A percentile compares a stretch with the other conserved stretches of the same genome.
Evolutionary conservation across 1,140 invertebrate species (phyloP).

Genomic region (Heliconius congener): DNA sequence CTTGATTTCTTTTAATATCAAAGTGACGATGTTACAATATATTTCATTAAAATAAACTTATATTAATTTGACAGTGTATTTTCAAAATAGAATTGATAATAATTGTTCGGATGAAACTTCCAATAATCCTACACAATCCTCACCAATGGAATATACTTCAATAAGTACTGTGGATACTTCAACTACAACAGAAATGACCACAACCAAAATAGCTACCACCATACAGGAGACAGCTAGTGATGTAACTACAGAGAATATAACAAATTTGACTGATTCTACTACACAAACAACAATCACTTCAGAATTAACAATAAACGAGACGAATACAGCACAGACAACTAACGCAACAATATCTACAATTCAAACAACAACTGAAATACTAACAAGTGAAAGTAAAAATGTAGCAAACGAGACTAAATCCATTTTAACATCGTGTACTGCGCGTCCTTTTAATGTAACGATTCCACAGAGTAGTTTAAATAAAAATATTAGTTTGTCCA

Average conservation of each 20-base stretch:
- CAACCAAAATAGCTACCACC: neutral
- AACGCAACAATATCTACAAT: slow-evolving; percentile 2
- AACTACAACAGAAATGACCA: slow-evolving; percentile 23
- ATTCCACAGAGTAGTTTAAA: neutral
- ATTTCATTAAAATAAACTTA: neutral
- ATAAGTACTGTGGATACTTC: neutral
- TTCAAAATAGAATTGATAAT: neutral
- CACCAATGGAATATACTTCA: neutral
- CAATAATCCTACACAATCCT: neutral
- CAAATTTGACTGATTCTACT: neutral
- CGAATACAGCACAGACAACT: neutral
- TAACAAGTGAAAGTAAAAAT: neutral
- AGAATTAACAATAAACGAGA: slow-evolving; percentile 10
- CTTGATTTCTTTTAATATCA: no score
- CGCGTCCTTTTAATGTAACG: neutral
- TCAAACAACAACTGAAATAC: neutral
- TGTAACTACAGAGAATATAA: neutral
- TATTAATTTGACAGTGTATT: neutral
- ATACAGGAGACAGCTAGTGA: neutral
- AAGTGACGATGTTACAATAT: neutral
- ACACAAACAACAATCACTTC: slow-evolving; percentile 11
- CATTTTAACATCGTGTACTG: slow-evolving; percentile 2
- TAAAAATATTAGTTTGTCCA: neutral
- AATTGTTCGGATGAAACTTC: neutral
- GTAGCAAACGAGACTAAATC: neutral